Evolutionary conservation across 2,888 invertebrate species (phyloP).

Genomic region (Chrysopilus asiliformis): DNA sequence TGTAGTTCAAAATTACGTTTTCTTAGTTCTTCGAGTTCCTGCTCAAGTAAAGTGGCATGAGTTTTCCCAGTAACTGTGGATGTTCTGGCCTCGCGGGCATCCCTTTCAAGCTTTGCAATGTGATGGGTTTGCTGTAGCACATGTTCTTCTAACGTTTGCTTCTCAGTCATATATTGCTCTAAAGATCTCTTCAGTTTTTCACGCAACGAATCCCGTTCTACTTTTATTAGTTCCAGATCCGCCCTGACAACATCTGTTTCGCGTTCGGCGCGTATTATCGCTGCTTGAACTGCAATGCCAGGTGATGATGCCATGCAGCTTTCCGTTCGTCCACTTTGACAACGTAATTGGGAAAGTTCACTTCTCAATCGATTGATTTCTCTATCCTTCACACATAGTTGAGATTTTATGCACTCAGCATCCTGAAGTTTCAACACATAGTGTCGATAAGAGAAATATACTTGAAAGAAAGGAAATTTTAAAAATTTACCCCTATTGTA

Average conservation of each 20-base stretch:
- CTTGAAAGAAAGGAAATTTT: neutral
- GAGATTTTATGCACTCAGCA: slow-evolving; percentile 1
- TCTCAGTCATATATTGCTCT: slow-evolving; percentile 38
- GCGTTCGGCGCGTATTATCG: slow-evolving; percentile 29
- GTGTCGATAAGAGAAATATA: neutral
- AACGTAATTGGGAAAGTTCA: neutral
- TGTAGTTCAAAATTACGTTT: slow-evolving; percentile 40
- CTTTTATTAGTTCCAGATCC: slow-evolving; percentile 43
- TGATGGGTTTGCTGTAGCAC: slow-evolving; percentile 39
- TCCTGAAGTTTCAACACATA: slow-evolving; percentile 1
- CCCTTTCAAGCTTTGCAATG: slow-evolving; percentile 40
- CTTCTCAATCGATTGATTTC: slow-evolving; percentile 5
- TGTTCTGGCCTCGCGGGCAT: slow-evolving; percentile 41
- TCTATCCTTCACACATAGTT: slow-evolving; percentile 4
- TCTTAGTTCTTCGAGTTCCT: slow-evolving; percentile 40
- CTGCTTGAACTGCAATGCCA: slow-evolving; percentile 25
- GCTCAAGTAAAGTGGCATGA: slow-evolving; percentile 41
- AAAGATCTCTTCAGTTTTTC: slow-evolving; percentile 41
- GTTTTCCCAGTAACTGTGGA: slow-evolving; percentile 38
- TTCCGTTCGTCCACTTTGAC: neutral
- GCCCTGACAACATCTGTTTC: slow-evolving; percentile 43
- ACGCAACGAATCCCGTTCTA: slow-evolving; percentile 45
- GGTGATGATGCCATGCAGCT: slow-evolving; percentile 9
- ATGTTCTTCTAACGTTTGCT: slow-evolving; percentile 37
- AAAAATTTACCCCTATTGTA: slow-evolving; percentile 21